Conservation (phyloP, 2,797 vertebrate genomes). For the Thamnophis elegans region DNA sequence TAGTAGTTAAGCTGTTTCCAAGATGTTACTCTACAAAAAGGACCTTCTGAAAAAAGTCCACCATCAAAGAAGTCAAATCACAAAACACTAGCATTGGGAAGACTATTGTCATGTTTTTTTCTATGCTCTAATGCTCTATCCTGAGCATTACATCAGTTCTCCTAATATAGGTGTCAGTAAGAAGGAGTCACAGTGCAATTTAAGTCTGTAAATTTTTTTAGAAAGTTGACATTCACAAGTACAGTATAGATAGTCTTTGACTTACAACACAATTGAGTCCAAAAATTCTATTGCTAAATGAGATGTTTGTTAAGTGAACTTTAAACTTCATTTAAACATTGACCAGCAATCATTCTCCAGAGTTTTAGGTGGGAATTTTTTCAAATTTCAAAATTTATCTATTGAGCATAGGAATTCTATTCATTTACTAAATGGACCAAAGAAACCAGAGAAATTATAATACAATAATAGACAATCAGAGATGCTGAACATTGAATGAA, state of each 20-base stretch:
- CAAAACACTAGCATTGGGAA: conserved; percentile 55
- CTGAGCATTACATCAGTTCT: background rate
- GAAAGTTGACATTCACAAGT: background rate
- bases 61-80: conserved; percentile 50
- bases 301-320: too few relatives aligned
- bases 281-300: too few relatives aligned
- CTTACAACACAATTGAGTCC: too few relatives aligned
- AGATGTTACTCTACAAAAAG: conserved; percentile 34
- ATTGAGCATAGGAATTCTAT: background rate
- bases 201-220: background rate
- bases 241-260: background rate
- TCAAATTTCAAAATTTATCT: background rate
- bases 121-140: background rate
- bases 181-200: background rate
- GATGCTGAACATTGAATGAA: background rate
- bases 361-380: background rate
- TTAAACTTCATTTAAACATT: background rate
- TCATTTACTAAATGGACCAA: background rate
- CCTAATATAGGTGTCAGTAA: background rate
- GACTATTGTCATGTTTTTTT: conserved; percentile 7
- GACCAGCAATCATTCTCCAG: background rate
- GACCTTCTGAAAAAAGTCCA: conserved; percentile 60
- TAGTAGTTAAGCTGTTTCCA: conserved; percentile 44
- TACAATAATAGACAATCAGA: background rate
- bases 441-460: background rate